These are phyloP conservation scores for Cryptocephalus moraei DNA, from an alignment of 2,888 invertebrate species.

Conservation along the genomic window DNA sequence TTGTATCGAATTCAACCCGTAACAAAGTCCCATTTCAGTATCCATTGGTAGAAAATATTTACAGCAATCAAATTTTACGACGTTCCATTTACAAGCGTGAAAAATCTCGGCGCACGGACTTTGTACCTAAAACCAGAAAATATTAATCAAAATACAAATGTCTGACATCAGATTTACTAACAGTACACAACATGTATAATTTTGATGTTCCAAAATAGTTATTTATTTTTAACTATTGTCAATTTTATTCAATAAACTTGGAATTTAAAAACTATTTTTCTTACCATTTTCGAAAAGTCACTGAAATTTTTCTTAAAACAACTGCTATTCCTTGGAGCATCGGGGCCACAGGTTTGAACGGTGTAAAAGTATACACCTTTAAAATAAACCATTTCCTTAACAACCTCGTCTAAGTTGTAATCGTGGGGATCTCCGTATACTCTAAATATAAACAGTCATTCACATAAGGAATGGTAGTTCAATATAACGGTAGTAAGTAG, in stretches of 20 bases:
- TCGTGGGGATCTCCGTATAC: conserved; percentile 57
- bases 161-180: too few relatives aligned
- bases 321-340: conserved; percentile 30
- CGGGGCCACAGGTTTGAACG: conserved; percentile 48
- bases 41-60: conserved; percentile 52
- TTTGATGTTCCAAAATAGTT: too few relatives aligned
- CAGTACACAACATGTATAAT: too few relatives aligned
- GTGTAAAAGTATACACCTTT: conserved; percentile 57
- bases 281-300: conserved; percentile 46
- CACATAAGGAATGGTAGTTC: not conserved
- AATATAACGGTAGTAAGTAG: not conserved
- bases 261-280: too few relatives aligned
- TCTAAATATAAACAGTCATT: conserved; percentile 29
- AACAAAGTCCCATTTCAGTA: conserved; percentile 59
- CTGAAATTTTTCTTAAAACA: conserved; percentile 51
- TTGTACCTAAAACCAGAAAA: conserved; percentile 23
- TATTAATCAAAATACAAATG: not conserved
- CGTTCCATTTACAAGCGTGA: conserved; percentile 52
- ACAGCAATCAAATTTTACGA: conserved; percentile 51
- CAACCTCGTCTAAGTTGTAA: conserved; percentile 57
- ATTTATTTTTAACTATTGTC: too few relatives aligned
- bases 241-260: too few relatives aligned
- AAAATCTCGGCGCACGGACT: conserved; percentile 49
- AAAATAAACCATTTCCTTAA: conserved; percentile 60
- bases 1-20: conserved; percentile 56